A percentile compares a stretch with the other conserved stretches of the same genome.
Evolutionary conservation across 92 coral and sea anemone genomes (phyloP).

Genomic region (Phenganax subtilis): DNA sequence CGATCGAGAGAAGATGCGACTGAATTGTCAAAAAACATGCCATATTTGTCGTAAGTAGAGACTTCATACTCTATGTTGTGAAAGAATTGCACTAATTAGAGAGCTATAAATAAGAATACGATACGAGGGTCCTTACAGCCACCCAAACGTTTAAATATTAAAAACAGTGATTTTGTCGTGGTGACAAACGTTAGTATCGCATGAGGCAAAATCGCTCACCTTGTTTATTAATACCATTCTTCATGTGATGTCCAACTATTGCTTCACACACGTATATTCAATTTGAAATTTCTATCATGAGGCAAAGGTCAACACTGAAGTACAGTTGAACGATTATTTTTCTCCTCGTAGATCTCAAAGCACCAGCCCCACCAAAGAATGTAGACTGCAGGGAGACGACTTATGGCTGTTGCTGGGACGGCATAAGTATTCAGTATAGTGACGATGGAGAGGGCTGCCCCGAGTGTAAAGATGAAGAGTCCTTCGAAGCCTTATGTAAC

Average conservation of each 20-base stretch:
- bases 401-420: slow-evolving; percentile 34
- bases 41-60: slow-evolving; percentile 26
- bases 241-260: too few relatives aligned
- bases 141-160: too few relatives aligned
- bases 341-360: not conserved
- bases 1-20: not conserved
- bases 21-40: slow-evolving; percentile 13
- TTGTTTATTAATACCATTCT: not conserved
- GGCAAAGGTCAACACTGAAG: too few relatives aligned
- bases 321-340: not conserved
- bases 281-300: too few relatives aligned
- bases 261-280: too few relatives aligned
- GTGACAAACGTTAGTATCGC: not conserved
- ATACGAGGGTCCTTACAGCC: too few relatives aligned
- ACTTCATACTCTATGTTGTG: too few relatives aligned
- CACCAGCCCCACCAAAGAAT: slow-evolving; percentile 20
- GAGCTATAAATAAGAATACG: too few relatives aligned
- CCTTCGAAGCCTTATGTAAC: not conserved
- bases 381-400: not conserved
- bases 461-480: not conserved
- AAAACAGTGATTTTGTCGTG: not conserved
- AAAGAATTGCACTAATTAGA: too few relatives aligned
- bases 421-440: not conserved
- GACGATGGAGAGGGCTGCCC: slow-evolving; percentile 16
- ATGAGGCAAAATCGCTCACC: not conserved